These are phyloP conservation scores for Melipona beecheii DNA, from an alignment of 2,888 invertebrate species.

Conservation along the genomic window DNA sequence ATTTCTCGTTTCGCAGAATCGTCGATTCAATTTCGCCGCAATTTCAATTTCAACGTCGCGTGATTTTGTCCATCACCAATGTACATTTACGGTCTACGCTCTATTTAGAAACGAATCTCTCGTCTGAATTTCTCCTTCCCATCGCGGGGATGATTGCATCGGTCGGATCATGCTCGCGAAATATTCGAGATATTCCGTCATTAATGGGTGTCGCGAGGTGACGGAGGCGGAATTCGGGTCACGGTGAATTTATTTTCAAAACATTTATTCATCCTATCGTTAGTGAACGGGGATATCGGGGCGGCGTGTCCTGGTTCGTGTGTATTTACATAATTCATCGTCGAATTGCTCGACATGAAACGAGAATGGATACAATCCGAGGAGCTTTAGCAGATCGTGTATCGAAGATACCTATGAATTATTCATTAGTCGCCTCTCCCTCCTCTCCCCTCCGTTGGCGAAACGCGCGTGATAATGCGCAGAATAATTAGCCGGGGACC, in stretches of 20 bases:
- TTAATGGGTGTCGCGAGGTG: neutral
- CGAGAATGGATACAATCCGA: conserved; percentile 41
- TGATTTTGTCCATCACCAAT: no score
- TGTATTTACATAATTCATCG: conserved; percentile 56
- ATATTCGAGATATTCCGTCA: conserved; percentile 3
- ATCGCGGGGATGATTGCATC: neutral
- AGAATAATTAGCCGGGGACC: conserved; percentile 42
- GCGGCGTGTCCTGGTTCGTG: conserved; percentile 21
- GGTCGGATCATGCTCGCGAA: neutral
- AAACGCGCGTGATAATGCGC: conserved; percentile 45
- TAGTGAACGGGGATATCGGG: conserved; percentile 9
- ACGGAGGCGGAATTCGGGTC: neutral
- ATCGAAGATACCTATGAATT: conserved; percentile 51
- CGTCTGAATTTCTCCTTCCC: neutral
- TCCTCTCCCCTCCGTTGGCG: neutral
- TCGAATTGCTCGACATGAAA: conserved; percentile 43
- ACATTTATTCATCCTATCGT: conserved; percentile 45
- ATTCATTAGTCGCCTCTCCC: conserved; percentile 20
- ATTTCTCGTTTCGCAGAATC: no score
- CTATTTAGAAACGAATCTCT: neutral
- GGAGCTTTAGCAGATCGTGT: conserved; percentile 35
- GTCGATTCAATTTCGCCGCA: no score
- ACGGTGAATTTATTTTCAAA: conserved; percentile 20
- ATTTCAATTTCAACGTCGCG: no score
- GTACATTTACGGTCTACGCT: neutral